Evolutionary conservation across 2,113 vertebrate genomes (phyloP), one percentile per base, ranked within the genome.

Genomic region (Girardinichthys multiradiatus): DNA sequence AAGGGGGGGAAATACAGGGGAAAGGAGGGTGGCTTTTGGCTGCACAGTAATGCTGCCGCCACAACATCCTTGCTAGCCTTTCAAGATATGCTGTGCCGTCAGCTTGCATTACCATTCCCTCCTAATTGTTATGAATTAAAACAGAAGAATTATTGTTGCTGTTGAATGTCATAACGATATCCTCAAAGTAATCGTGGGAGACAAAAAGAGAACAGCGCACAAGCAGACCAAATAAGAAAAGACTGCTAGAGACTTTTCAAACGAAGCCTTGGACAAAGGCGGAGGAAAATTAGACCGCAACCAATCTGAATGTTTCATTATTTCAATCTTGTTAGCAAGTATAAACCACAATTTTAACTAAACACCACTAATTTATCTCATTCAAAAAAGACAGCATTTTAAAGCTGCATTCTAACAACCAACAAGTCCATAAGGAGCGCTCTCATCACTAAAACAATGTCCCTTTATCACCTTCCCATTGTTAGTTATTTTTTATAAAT

Each of bases 61-160:
- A 93, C 94, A 95, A 95, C 95, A 96, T 94, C 88, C 92, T 94
- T 81, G 64, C 66, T 24, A 93, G 94, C 92, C 95, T 96, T 97
- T 96, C 93, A 96, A 96, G 93, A 94, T 95, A 93, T 95, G 94
- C 92, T 94, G 93, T 94, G 93, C 94, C 88, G 91, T 97, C 96
- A 94, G 86, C 94, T 95, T 95, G 94, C 95, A 97, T 98, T 95
- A 96, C 93, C 94, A 87, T 98, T 95, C 91, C 85, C 89, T 92
- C 94, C 95, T 97, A 97, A 97, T 96, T 97, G 95, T 97, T 96
- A 96, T 92, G 95, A 96, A 96, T 96, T 95, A 94, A 95, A 96
- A 95, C 95, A 95, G 95, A 96, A 95, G 95, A 97, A 96, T 95
- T 96, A 93, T 95, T 96, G 95, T 97, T 95, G 93, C 94, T 95